Percentiles rank a stretch among this genome's conserved stretches.
phyloP scores from a whole-genome alignment of 2,888 invertebrate genomes.

The Aromia moschata region DNA sequence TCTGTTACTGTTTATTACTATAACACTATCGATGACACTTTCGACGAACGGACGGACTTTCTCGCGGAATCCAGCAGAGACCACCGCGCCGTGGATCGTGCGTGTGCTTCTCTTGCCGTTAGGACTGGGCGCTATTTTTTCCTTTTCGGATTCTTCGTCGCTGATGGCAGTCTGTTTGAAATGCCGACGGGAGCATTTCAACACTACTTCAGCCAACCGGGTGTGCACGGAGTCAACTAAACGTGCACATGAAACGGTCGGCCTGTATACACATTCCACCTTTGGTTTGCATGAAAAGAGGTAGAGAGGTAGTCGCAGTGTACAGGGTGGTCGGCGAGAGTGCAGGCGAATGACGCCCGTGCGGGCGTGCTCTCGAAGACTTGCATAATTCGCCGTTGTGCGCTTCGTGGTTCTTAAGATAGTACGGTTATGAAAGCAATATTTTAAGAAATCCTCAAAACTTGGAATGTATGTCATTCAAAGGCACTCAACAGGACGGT shows the following conservation, averaged over 20 bases:
- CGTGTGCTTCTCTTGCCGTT: neutral
- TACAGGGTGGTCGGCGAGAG: slow-evolving; percentile 1
- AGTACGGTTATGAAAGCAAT: no score
- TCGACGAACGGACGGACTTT: neutral
- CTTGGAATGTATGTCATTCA: no score
- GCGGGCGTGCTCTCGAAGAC: neutral
- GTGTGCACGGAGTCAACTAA: slow-evolving; percentile 29
- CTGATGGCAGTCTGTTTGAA: slow-evolving; percentile 38
- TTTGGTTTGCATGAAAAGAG: slow-evolving; percentile 5
- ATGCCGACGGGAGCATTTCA: slow-evolving; percentile 36
- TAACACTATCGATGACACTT: neutral
- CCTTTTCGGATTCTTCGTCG: slow-evolving; percentile 17
- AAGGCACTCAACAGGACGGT: no score
- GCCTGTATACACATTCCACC: slow-evolving; percentile 27
- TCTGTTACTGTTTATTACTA: slow-evolving; percentile 1
- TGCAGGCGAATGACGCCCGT: no score
- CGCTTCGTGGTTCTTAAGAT: no score
- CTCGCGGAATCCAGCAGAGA: neutral
- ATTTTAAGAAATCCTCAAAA: no score
- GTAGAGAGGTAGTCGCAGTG: slow-evolving; percentile 4
- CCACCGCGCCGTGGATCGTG: neutral
- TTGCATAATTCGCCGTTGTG: no score
- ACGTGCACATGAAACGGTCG: slow-evolving; percentile 30
- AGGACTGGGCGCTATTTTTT: neutral
- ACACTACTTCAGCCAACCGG: slow-evolving; percentile 40